phyloP scores from a whole-genome alignment of 1,140 invertebrate genomes.

The Frieseomelitta varia region DNA sequence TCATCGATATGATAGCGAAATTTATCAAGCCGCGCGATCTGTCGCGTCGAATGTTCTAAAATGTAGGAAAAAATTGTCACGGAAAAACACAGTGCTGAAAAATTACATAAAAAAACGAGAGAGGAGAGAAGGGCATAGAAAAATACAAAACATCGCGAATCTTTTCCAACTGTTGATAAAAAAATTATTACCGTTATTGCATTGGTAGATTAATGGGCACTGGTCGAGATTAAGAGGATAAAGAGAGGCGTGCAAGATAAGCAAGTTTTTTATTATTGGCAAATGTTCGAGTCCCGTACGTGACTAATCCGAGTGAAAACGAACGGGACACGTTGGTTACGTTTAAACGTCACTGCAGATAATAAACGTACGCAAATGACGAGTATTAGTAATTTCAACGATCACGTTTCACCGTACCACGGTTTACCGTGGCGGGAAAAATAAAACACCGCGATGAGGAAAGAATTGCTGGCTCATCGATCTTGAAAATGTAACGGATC shows the following conservation, averaged over 20 bases:
- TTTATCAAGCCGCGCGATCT: not conserved
- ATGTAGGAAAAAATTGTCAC: no score
- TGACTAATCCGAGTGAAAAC: constrained; percentile 71
- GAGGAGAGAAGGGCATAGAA: not conserved
- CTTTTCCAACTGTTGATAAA: constrained; percentile 33
- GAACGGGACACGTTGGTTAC: constrained; percentile 48
- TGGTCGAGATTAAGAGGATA: constrained; percentile 65
- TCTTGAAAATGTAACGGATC: not conserved
- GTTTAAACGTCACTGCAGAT: constrained; percentile 45
- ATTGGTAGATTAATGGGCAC: constrained; percentile 52
- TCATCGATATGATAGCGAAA: not conserved
- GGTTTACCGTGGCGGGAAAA: not conserved
- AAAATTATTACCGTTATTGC: constrained; percentile 51
- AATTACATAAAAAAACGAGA: not conserved
- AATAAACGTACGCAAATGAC: constrained; percentile 50
- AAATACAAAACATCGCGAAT: constrained; percentile 8
- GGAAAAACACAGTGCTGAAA: not conserved
- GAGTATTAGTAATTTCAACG: constrained; percentile 51
- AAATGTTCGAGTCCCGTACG: constrained; percentile 64
- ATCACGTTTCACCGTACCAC: constrained; percentile 23
- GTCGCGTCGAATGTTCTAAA: not conserved
- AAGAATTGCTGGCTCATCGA: constrained; percentile 5
- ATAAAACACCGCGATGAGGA: not conserved
- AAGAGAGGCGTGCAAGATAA: constrained; percentile 71
- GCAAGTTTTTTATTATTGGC: constrained; percentile 71